These are phyloP conservation scores for Silurus asotus DNA, from an alignment of 2,113 vertebrate genomes.

Conservation along the genomic window DNA sequence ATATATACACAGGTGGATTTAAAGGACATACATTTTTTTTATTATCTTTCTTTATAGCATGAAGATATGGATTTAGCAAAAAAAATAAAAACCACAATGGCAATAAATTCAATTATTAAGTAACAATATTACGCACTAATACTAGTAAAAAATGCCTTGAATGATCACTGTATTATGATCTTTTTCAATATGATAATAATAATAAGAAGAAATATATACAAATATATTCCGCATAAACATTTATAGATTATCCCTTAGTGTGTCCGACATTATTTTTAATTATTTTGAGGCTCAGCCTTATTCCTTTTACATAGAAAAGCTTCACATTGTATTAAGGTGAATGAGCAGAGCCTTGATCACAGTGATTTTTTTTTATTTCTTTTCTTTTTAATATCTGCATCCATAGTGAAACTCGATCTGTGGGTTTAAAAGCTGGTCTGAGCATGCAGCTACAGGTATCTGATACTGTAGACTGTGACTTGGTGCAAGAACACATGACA, in stretches of 20 bases:
- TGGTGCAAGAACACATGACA: conserved; percentile 24
- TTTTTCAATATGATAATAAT: not conserved
- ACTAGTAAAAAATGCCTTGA: not conserved
- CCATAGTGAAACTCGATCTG: conserved; percentile 58
- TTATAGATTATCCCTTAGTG: not conserved
- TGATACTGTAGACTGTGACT: conserved; percentile 31
- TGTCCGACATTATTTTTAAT: not conserved
- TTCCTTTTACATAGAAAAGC: not conserved
- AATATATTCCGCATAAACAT: not conserved
- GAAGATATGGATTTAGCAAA: not conserved
- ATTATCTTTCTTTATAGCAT: not conserved
- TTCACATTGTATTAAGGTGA: not conserved
- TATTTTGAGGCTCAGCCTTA: not conserved
- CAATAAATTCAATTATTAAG: not conserved
- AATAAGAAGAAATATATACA: too few relatives aligned
- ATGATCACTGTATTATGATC: not conserved
- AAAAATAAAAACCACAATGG: not conserved
- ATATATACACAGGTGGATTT: not conserved
- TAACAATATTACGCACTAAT: not conserved
- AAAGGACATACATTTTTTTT: not conserved
- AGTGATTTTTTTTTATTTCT: not conserved
- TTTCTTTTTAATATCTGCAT: conserved; percentile 17
- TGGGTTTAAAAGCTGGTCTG: conserved; percentile 21
- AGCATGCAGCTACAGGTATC: conserved; percentile 56
- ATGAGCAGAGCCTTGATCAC: not conserved